Percentiles rank a stretch among this genome's conserved stretches.
Evolutionary conservation across 2,113 vertebrate genomes (phyloP).

Genomic region (Chloropsis hardwickii): DNA sequence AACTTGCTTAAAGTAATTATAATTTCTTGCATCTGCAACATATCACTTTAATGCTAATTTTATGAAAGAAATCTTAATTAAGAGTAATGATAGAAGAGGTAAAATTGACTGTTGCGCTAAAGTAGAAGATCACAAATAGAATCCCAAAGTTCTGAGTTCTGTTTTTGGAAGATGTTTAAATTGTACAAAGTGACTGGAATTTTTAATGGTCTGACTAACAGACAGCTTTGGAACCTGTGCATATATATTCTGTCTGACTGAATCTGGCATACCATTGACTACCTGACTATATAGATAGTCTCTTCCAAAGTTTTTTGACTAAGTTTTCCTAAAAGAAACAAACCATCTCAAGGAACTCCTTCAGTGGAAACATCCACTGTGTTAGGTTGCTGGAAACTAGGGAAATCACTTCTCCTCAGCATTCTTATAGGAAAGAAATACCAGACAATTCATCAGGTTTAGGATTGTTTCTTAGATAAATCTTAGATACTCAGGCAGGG

Average conservation of each 20-base stretch:
- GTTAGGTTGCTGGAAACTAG: background rate
- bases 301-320: background rate
- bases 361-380: background rate
- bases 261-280: background rate
- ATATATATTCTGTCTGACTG: background rate
- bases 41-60: slow-evolving; percentile 54
- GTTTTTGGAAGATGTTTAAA: slow-evolving; percentile 20
- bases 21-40: slow-evolving; percentile 48
- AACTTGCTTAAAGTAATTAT: slow-evolving; percentile 45
- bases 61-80: slow-evolving; percentile 55
- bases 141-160: slow-evolving; percentile 27
- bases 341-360: background rate
- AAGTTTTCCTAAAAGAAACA: background rate
- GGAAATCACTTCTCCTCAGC: background rate
- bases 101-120: slow-evolving; percentile 3
- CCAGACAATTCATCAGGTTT: background rate
- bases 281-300: background rate
- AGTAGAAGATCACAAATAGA: slow-evolving; percentile 42
- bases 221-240: background rate
- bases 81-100: slow-evolving; percentile 48
- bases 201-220: background rate
- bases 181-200: slow-evolving; percentile 9
- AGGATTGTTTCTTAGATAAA: background rate
- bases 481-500: background rate
- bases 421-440: background rate